These are phyloP conservation scores for Amiota minor DNA, from an alignment of 2,888 invertebrate species.

Conservation along the genomic window DNA sequence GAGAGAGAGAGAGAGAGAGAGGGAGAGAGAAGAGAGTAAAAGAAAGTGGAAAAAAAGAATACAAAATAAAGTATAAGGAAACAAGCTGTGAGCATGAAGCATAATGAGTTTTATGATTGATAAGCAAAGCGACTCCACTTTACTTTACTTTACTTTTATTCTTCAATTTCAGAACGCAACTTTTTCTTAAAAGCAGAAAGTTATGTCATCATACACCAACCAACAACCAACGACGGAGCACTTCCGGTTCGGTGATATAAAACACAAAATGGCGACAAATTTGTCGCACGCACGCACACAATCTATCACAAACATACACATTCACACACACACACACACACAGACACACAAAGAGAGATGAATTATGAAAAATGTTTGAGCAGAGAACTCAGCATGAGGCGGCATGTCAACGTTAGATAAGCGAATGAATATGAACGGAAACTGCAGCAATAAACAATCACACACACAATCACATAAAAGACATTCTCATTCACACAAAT, in stretches of 20 bases:
- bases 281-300: slow-evolving; percentile 32
- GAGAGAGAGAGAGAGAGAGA: neutral
- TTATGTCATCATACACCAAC: neutral
- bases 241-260: slow-evolving; percentile 35
- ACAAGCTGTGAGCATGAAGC: slow-evolving; percentile 42
- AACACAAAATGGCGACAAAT: slow-evolving; percentile 58
- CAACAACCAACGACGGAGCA: neutral
- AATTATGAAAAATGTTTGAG: neutral
- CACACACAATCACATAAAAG: neutral
- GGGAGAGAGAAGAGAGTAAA: slow-evolving; percentile 25
- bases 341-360: no score
- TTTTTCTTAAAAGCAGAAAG: neutral
- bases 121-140: slow-evolving; percentile 38
- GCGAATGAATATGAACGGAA: slow-evolving; percentile 25
- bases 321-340: no score
- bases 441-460: slow-evolving; percentile 12
- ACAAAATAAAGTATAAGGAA: slow-evolving; percentile 8
- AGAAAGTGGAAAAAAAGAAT: neutral
- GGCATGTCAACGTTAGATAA: slow-evolving; percentile 58
- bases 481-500: neutral
- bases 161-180: no score
- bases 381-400: neutral
- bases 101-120: slow-evolving; percentile 64
- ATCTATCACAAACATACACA: no score
- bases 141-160: no score